phyloP scores from a whole-genome alignment of 2,888 invertebrate genomes.

The Cataglyphis livida region DNA sequence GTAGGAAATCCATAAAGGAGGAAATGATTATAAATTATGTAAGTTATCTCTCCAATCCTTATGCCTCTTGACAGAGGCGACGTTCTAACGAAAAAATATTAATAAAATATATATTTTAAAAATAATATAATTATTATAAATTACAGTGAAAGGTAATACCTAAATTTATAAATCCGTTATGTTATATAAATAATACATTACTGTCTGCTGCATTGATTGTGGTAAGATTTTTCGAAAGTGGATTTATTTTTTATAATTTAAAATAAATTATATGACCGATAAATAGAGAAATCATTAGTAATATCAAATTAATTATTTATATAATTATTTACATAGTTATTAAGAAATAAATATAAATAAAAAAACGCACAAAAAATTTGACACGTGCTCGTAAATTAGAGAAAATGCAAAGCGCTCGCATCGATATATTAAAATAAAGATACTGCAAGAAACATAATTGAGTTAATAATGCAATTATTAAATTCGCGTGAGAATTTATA shows the following conservation, averaged over 20 bases:
- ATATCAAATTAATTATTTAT: conserved; percentile 7
- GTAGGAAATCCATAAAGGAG: too few species aligned
- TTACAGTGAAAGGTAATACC: neutral
- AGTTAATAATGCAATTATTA: conserved; percentile 34
- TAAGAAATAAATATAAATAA: neutral
- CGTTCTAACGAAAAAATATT: neutral
- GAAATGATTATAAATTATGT: too few species aligned
- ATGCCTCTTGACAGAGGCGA: too few species aligned
- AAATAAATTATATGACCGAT: neutral
- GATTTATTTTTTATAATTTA: neutral
- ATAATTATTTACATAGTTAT: neutral
- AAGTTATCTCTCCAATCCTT: too few species aligned
- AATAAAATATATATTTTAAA: neutral
- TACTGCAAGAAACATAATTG: conserved; percentile 35
- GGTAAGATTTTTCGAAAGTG: conserved; percentile 14
- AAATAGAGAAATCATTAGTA: conserved; percentile 9
- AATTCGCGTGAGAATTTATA: conserved; percentile 47
- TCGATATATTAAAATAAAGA: conserved; percentile 2
- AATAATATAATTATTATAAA: neutral
- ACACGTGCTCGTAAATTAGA: conserved; percentile 6
- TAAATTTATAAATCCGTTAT: neutral
- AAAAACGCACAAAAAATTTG: neutral
- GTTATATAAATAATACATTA: neutral
- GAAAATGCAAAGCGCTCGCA: neutral
- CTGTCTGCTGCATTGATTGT: neutral